phyloP scores from a whole-genome alignment of 2,113 vertebrate genomes.

The Desmodus rotundus region DNA sequence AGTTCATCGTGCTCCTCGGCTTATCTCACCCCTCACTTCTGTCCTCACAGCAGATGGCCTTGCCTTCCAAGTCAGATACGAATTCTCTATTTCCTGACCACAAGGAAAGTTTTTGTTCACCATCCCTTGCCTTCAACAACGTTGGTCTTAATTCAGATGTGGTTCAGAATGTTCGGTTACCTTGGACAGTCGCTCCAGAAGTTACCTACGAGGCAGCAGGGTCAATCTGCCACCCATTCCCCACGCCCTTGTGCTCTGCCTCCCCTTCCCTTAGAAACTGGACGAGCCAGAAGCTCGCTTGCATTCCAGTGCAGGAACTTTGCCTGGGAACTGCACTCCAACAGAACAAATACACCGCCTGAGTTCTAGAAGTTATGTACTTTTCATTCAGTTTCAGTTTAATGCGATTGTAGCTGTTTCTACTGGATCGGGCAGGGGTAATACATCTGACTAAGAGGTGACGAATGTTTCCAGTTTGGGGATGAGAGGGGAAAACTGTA shows the following conservation, averaged over 20 bases:
- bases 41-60: background rate
- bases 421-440: background rate
- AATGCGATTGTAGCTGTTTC: background rate
- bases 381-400: background rate
- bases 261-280: background rate
- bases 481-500: background rate
- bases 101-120: background rate
- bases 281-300: background rate
- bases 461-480: background rate
- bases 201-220: background rate
- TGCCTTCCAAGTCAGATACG: background rate
- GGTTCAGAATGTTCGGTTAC: background rate
- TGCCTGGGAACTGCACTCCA: background rate
- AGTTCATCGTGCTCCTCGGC: background rate
- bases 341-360: background rate
- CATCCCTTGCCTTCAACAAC: background rate
- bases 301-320: background rate
- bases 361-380: background rate
- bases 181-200: background rate
- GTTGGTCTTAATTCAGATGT: background rate
- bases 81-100: conserved; percentile 6
- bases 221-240: background rate
- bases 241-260: background rate
- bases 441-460: background rate
- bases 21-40: background rate